These are phyloP conservation scores for Pantherophis guttatus DNA, from an alignment of 2,113 vertebrate species.

Conservation along the genomic window DNA sequence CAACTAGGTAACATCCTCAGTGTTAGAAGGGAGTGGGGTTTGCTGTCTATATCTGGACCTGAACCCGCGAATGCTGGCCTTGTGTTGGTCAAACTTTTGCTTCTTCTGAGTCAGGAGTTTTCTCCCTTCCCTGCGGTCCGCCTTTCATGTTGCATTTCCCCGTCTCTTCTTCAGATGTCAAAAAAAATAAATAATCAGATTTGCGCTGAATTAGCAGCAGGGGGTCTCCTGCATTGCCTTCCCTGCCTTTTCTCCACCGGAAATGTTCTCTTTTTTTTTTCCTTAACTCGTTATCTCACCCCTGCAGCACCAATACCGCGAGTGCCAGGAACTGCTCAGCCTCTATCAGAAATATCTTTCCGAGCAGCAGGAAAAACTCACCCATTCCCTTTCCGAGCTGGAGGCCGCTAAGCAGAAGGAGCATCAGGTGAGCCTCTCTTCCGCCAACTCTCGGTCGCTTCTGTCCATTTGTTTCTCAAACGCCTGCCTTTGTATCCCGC, in stretches of 20 bases:
- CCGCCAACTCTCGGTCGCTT: background rate
- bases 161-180: slow-evolving; percentile 4
- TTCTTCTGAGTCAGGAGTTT: background rate
- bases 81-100: background rate
- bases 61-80: fast-evolving
- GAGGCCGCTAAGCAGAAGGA: slow-evolving; percentile 68
- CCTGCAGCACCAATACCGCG: slow-evolving; percentile 90
- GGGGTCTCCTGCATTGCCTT: slow-evolving; percentile 6
- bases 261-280: background rate
- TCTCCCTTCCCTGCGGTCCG: background rate
- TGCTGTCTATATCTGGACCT: too few species aligned
- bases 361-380: slow-evolving; percentile 90
- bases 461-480: background rate
- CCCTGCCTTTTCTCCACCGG: background rate
- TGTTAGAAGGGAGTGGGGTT: too few species aligned
- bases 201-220: background rate
- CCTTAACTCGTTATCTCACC: slow-evolving; percentile 83
- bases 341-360: slow-evolving; percentile 96
- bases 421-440: slow-evolving; percentile 75
- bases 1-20: too few species aligned
- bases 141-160: background rate
- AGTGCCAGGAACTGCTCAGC: slow-evolving; percentile 92
- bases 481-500: background rate
- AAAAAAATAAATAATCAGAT: slow-evolving; percentile 26
- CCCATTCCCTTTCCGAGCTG: slow-evolving; percentile 79